A percentile compares a stretch with the other conserved stretches of the same genome.
These are phyloP conservation scores for Drosophila setosimentum DNA, from an alignment of 2,888 invertebrate genomes.

Conservation along the genomic window DNA sequence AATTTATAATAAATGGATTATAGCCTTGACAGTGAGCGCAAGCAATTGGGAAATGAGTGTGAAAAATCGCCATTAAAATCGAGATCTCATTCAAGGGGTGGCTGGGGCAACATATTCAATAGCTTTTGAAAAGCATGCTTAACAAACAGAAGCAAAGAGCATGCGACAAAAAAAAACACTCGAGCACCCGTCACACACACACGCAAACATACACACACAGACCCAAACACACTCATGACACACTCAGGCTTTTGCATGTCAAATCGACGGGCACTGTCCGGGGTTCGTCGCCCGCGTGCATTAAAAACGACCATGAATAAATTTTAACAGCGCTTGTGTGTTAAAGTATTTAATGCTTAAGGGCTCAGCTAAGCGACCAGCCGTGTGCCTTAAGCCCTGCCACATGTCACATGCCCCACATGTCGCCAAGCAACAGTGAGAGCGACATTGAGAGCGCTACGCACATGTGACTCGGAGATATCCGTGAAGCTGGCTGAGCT, in stretches of 20 bases:
- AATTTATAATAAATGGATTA: slow-evolving; percentile 6
- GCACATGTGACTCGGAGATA: slow-evolving; percentile 54
- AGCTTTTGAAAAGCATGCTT: slow-evolving; percentile 76
- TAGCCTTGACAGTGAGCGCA: slow-evolving; percentile 16
- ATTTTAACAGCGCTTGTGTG: slow-evolving; percentile 78
- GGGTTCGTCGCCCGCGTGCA: slow-evolving; percentile 51
- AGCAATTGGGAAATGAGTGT: slow-evolving; percentile 64
- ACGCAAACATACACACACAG: slow-evolving; percentile 5
- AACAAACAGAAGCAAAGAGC: slow-evolving; percentile 55
- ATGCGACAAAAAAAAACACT: slow-evolving; percentile 46
- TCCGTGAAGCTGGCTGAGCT: slow-evolving; percentile 45
- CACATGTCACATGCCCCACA: slow-evolving; percentile 62
- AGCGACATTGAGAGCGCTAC: slow-evolving; percentile 23
- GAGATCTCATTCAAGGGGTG: slow-evolving; percentile 33
- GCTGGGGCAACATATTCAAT: slow-evolving; percentile 70
- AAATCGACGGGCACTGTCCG: slow-evolving; percentile 58
- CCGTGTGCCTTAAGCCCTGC: slow-evolving; percentile 74
- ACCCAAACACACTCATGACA: slow-evolving; percentile 22
- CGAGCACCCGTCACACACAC: slow-evolving; percentile 50
- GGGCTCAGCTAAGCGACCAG: slow-evolving; percentile 74
- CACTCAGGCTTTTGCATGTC: slow-evolving; percentile 70
- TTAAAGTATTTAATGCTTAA: slow-evolving; percentile 81
- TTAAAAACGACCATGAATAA: slow-evolving; percentile 79
- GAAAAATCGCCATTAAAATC: slow-evolving; percentile 70
- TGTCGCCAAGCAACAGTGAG: slow-evolving; percentile 8